Conservation (phyloP, 2,888 invertebrate genomes). For the Epirrhoe tristata region DNA sequence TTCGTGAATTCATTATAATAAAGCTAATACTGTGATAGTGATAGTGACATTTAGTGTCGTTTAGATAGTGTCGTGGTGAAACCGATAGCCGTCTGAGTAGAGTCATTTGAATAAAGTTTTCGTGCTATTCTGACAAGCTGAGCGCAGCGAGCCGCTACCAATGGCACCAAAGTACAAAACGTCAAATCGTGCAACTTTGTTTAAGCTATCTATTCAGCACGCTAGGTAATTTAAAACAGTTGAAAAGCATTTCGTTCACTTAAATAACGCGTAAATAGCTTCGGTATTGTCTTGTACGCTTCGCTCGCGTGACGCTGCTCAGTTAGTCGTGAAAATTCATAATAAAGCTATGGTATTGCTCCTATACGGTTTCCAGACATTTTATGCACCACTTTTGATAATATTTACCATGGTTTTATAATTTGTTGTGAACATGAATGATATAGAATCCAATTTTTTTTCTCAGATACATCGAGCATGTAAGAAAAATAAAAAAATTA, state of each 20-base stretch:
- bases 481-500: too few relatives aligned
- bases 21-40: slow-evolving; percentile 45
- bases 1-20: slow-evolving; percentile 48
- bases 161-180: slow-evolving; percentile 25
- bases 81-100: slow-evolving; percentile 36
- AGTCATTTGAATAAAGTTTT: slow-evolving; percentile 46
- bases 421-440: background rate
- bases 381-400: background rate
- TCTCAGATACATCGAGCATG: too few relatives aligned
- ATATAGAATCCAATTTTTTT: too few relatives aligned
- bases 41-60: slow-evolving; percentile 48
- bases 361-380: slow-evolving; percentile 10
- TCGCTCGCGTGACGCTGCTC: slow-evolving; percentile 72
- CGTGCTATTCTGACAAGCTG: slow-evolving; percentile 51
- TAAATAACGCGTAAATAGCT: slow-evolving; percentile 73
- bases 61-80: slow-evolving; percentile 48
- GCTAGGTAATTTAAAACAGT: slow-evolving; percentile 66
- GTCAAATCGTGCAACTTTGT: slow-evolving; percentile 49
- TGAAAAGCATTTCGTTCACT: slow-evolving; percentile 64
- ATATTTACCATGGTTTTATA: slow-evolving; percentile 2
- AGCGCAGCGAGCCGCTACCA: slow-evolving; percentile 24
- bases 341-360: slow-evolving; percentile 41
- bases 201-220: slow-evolving; percentile 46
- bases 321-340: slow-evolving; percentile 71
- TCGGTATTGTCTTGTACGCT: slow-evolving; percentile 70